Percentiles rank a stretch among this genome's conserved stretches.
Conservation (phyloP, 1,140 invertebrate species). For the Diplogasteroides magnus region DNA sequence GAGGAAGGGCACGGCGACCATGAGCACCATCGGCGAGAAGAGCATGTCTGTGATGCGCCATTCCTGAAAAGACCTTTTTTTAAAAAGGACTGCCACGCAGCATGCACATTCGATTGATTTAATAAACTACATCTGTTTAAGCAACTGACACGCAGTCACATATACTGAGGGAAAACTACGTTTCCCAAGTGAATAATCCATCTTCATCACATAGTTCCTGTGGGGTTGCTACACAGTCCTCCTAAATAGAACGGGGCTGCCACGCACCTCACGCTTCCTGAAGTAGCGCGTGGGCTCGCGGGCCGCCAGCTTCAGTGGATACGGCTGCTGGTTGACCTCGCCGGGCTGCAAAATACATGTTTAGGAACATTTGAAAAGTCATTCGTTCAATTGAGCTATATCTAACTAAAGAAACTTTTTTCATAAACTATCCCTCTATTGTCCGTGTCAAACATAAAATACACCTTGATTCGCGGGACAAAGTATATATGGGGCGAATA, state of each 20-base stretch:
- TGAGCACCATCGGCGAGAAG: constrained; percentile 58
- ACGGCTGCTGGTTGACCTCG: constrained; percentile 42
- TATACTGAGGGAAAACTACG: too few relatives aligned
- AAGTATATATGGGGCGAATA: too few relatives aligned
- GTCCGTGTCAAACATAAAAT: too few relatives aligned
- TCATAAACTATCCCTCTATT: too few relatives aligned
- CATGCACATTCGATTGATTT: background rate
- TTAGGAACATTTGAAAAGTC: background rate
- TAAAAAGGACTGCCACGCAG: too few relatives aligned
- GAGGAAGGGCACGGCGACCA: constrained; percentile 58
- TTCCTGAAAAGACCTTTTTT: too few relatives aligned
- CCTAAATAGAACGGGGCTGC: too few relatives aligned
- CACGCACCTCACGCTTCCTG: constrained; percentile 42
- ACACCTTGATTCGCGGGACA: too few relatives aligned
- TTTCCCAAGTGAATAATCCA: background rate
- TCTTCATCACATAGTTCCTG: background rate
- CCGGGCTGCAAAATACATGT: constrained; percentile 39
- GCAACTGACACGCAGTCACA: too few relatives aligned
- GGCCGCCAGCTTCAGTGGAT: constrained; percentile 45
- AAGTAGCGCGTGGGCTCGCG: constrained; percentile 52
- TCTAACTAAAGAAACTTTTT: constrained; percentile 6
- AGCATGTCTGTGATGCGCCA: constrained; percentile 53
- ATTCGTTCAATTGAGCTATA: background rate
- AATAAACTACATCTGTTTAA: too few relatives aligned
- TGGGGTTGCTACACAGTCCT: too few relatives aligned